Evolutionary conservation across 2,888 invertebrate genomes (phyloP), one percentile per base, ranked within the genome.

Genomic region (Netelia virgata): DNA sequence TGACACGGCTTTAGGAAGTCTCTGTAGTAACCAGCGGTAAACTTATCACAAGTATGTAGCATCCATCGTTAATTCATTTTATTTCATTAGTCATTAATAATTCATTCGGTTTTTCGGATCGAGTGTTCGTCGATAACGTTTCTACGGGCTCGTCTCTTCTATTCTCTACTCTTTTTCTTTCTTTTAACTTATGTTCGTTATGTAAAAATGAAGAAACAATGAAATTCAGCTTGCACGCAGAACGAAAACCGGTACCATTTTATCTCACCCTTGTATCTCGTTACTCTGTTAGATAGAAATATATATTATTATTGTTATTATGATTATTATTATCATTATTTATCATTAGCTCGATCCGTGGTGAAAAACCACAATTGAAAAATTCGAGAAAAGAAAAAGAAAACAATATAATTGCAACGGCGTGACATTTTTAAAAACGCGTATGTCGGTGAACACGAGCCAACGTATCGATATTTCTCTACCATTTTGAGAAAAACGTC

Each of bases 21-120:
- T 93, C 93, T 93, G 93, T 93, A 93, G 93, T 93, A 93, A 93
- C 93, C 93, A 93, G 93, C 91, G 92, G 93, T 93, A 93, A 93
- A 93, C 92, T 92, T 93, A 93, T 93, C 93, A 93, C 93, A 93
- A 91, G 90, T 92, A 92, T 92, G 91, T 92, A 93, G 93, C 93
- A 92, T 93, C 93, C 91, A 92, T 93, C 91, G 90, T 92, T 91
- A 89, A 68, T 28, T 70, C 9, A 53, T 23, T 55, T 55, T 36
- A 43, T n/a, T 57, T 57, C 23, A 41, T 41, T 16, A n/a, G 36
- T 70, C 16, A 73, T 81, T 69, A 59, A 82, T 70, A 72, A 74
- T 64, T 82, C 82, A 74, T 84, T 84, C 82, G 73, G 72, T 18
- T 64, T 36, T 36, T 74, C 43, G 75, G 47, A 18, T 84, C 82